These are phyloP conservation scores for Eupeodes corollae DNA, from an alignment of 1,140 invertebrate genomes.

Conservation along the genomic window DNA sequence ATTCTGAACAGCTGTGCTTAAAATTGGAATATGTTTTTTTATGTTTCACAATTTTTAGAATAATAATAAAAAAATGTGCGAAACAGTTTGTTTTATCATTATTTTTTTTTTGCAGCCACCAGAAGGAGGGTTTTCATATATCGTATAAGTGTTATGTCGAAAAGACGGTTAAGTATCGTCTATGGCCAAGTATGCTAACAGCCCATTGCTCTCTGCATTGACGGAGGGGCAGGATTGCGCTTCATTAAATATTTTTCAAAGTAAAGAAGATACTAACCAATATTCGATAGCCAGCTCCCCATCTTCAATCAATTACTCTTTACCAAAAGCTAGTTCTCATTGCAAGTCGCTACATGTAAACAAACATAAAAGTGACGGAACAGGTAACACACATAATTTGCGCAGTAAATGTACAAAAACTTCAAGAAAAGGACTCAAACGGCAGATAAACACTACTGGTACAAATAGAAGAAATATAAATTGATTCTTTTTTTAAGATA, in stretches of 20 bases:
- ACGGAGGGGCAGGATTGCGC: constrained; percentile 38
- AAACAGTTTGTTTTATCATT: too few species aligned
- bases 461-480: too few species aligned
- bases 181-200: constrained; percentile 39
- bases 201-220: constrained; percentile 39
- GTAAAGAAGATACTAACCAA: too few species aligned
- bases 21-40: too few species aligned
- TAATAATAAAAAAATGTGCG: too few species aligned
- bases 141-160: constrained; percentile 15
- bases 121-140: neutral
- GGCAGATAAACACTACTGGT: too few species aligned
- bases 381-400: constrained; percentile 7
- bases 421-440: too few species aligned
- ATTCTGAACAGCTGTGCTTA: too few species aligned
- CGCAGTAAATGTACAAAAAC: neutral
- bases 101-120: too few species aligned
- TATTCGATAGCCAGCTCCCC: constrained; percentile 10
- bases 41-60: too few species aligned
- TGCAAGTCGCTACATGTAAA: neutral
- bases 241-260: too few species aligned
- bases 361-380: constrained; percentile 6
- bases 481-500: too few species aligned
- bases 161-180: constrained; percentile 38
- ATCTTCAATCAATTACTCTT: neutral
- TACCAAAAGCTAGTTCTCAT: constrained; percentile 11